phyloP scores from a whole-genome alignment of 2,797 vertebrate species.

The Huso huso region DNA sequence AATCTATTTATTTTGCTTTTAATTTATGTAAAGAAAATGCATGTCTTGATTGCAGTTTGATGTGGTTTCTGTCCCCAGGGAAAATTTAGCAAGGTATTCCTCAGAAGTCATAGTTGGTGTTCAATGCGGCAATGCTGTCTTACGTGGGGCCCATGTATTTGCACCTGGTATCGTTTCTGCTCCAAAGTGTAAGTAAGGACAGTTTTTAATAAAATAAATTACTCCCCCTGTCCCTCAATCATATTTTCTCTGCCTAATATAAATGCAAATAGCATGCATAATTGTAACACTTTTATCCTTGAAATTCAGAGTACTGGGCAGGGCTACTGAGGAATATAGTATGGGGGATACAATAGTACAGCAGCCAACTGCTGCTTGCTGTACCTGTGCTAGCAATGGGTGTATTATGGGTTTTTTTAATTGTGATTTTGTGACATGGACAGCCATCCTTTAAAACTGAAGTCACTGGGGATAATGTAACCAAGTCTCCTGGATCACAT shows the following conservation, averaged over 20 bases:
- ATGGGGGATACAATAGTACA: neutral
- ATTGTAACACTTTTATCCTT: too few species aligned
- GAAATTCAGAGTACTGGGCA: too few species aligned
- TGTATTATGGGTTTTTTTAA: neutral
- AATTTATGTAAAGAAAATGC: neutral
- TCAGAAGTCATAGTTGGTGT: conserved; percentile 78
- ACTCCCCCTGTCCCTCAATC: too few species aligned
- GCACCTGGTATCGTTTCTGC: conserved; percentile 78
- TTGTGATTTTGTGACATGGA: neutral
- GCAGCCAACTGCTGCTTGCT: neutral
- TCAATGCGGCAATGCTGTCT: conserved; percentile 83
- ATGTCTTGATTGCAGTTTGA: neutral
- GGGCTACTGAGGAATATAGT: too few species aligned
- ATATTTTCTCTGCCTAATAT: neutral
- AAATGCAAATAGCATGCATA: too few species aligned
- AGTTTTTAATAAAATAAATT: too few species aligned
- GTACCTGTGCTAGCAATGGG: neutral
- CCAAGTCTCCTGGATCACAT: too few species aligned
- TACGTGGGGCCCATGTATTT: conserved; percentile 89
- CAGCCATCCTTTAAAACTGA: too few species aligned
- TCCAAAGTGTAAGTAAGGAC: conserved; percentile 69
- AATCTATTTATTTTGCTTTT: too few species aligned
- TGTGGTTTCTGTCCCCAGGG: conserved; percentile 42
- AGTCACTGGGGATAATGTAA: too few species aligned
- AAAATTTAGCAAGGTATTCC: conserved; percentile 47